These are phyloP conservation scores for Megalops cyprinoides DNA, from an alignment of 2,797 vertebrate genomes.

Conservation along the genomic window DNA sequence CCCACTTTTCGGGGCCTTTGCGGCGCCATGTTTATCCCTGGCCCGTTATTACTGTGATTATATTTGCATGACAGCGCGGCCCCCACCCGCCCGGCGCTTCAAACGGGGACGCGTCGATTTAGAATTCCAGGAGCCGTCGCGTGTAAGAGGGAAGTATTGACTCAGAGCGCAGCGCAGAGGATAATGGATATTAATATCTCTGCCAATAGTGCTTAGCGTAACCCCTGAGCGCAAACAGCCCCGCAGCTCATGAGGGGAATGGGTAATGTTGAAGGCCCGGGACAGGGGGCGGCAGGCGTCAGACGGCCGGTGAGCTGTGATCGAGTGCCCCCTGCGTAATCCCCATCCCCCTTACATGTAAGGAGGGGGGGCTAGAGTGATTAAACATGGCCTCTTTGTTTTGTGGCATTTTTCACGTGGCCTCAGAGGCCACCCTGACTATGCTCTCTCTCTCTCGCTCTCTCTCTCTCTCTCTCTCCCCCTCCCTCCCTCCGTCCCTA, in stretches of 20 bases:
- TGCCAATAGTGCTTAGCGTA: conserved; percentile 48
- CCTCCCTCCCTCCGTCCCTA: too few relatives aligned
- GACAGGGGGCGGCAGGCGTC: background rate
- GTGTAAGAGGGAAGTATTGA: conserved; percentile 38
- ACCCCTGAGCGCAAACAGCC: conserved; percentile 1
- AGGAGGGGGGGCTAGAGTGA: background rate
- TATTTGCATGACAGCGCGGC: too few relatives aligned
- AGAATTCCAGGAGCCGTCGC: conserved; percentile 24
- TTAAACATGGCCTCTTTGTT: too few relatives aligned
- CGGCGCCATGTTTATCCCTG: too few relatives aligned
- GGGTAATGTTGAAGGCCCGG: conserved; percentile 7
- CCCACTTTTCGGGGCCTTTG: background rate
- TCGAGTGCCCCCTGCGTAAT: background rate
- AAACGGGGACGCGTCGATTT: conserved; percentile 20
- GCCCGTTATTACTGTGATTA: background rate
- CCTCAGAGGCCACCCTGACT: too few relatives aligned
- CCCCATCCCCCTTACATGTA: background rate
- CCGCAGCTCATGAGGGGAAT: background rate
- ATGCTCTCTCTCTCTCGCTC: too few relatives aligned
- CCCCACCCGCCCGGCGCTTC: background rate
- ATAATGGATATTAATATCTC: conserved; percentile 59
- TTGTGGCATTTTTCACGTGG: too few relatives aligned
- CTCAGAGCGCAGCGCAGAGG: conserved; percentile 37
- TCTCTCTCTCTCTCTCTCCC: too few relatives aligned
- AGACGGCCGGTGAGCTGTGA: background rate